Base-by-base conservation (phyloP, 23 tunicate species). In the Trididemnum miniatum region DNA sequence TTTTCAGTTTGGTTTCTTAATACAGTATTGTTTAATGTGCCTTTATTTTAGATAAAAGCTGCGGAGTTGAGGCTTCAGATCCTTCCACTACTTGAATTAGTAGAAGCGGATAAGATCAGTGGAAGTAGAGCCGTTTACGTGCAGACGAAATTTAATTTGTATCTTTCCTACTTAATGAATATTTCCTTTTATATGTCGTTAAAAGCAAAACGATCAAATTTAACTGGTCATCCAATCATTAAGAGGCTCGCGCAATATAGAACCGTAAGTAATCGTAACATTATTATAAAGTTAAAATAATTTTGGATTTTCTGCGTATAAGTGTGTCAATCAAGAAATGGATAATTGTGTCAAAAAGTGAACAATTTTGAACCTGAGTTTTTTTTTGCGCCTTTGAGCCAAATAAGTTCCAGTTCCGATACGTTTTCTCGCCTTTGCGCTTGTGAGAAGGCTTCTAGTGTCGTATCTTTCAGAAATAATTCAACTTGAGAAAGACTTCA, bases 151-250 rank as follows among this genome's bases (percentile, higher is more conserved):
- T 86, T 67, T 82, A 85, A 84, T 25, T 39, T 82, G 33, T 81
- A 76, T 40, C 62, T 65, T 26, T 35, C 86, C 64, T 94, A 94
- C 38, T 74, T 88, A 12, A 51, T 94, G 59, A 94, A 94, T 51
- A 80, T 94, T 26, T 81, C 93, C 3, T 94, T 94, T 81, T 94
- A 94, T 49, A 30, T 94, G 80, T 57, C 82, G 31, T 51, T 94
- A 35, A 94, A 84, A 52, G 66, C 89, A 18, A 88, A 84, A 23
- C 59, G 65, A 35, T 20, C 65, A 37, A 1, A 63, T 3, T 79
- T 91, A 12, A 34, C 66, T 22, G 83, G 82, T 38, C 97, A 91
- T 77, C 97, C 97, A 44, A 77, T 91, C 28, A 77, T 91, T 20
- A 49, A 62, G 57, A 85, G 97, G 52, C 81, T 91, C 59, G 90